phyloP scores from a whole-genome alignment of 30 jellyfish, hydroid and myxozoan genomes.

The Nemopilema nomurai region DNA sequence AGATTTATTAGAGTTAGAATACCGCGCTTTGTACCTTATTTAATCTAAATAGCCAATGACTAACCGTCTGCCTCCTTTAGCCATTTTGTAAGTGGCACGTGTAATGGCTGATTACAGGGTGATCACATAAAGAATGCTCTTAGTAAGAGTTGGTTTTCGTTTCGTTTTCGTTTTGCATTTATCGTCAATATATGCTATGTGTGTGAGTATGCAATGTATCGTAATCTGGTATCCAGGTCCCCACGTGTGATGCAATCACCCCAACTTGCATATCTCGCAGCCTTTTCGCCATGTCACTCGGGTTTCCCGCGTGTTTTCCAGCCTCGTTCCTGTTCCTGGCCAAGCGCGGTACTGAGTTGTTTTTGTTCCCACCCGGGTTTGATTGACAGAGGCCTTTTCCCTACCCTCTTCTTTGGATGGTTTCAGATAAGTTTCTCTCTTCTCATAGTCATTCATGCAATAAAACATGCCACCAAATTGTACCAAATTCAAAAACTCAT shows the following conservation, averaged over 20 bases:
- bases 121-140: constrained; percentile 68
- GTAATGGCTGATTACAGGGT: constrained; percentile 69
- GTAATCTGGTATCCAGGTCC: constrained; percentile 81
- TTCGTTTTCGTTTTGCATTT: constrained; percentile 17
- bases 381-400: no score
- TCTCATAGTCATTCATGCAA: no score
- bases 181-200: constrained; percentile 64
- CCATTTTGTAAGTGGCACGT: constrained; percentile 76
- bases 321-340: no score
- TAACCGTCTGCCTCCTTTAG: constrained; percentile 18
- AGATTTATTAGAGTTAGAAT: not conserved
- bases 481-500: no score
- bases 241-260: not conserved
- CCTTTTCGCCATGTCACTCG: not conserved
- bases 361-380: no score
- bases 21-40: not conserved
- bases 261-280: not conserved
- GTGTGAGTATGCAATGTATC: constrained; percentile 68
- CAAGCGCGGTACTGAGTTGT: no score
- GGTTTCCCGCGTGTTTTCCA: not conserved
- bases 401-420: no score
- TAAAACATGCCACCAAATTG: no score
- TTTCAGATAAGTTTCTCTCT: no score
- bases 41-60: constrained; percentile 3
- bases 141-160: constrained; percentile 63